A percentile compares a stretch with the other conserved stretches of the same genome.
Conservation (phyloP, 2,888 invertebrate genomes). For the Heliconius sara region DNA sequence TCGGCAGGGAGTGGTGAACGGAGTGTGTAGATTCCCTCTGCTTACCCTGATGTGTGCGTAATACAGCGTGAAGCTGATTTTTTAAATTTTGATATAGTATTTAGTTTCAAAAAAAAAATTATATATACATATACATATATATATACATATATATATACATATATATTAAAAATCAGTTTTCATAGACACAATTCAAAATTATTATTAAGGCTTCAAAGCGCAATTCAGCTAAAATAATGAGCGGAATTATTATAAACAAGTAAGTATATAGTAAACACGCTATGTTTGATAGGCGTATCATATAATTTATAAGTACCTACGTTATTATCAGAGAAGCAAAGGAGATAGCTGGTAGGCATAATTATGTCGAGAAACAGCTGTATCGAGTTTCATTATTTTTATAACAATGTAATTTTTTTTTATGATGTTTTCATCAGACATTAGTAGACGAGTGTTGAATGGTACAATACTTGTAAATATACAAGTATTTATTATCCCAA, state of each 20-base stretch:
- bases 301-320: conserved; percentile 36
- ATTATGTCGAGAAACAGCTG: conserved; percentile 37
- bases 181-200: background rate
- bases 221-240: conserved; percentile 14
- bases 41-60: too few species aligned
- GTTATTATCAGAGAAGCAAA: conserved; percentile 34
- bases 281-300: conserved; percentile 35
- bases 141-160: too few species aligned
- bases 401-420: background rate
- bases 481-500: background rate
- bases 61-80: too few species aligned
- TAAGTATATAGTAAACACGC: conserved; percentile 32
- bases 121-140: too few species aligned
- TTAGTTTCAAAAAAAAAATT: background rate
- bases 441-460: background rate
- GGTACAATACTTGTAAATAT: background rate
- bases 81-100: too few species aligned
- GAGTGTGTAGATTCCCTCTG: too few species aligned
- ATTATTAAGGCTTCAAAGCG: background rate
- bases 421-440: background rate
- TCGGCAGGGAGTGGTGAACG: too few species aligned
- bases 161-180: background rate
- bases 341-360: conserved; percentile 37
- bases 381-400: conserved; percentile 15
- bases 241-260: conserved; percentile 21